Percentiles rank a stretch among this genome's conserved stretches.
These are phyloP conservation scores for Paralvinella palmiformis DNA, from an alignment of 1,140 invertebrate genomes.

Conservation along the genomic window DNA sequence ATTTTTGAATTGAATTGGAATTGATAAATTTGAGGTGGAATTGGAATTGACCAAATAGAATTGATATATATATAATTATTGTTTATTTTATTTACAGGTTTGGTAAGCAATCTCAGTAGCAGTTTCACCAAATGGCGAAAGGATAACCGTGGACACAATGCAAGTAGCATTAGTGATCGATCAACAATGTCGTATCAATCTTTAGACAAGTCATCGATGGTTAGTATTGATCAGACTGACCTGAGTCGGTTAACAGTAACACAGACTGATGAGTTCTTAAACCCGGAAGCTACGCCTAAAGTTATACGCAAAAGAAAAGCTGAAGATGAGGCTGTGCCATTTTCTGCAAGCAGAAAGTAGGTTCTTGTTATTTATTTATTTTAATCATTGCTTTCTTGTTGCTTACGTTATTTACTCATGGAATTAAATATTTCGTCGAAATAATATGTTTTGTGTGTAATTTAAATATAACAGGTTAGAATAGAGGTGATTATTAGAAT, in stretches of 20 bases:
- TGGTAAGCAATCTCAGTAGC: slow-evolving; percentile 40
- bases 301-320: slow-evolving; percentile 37
- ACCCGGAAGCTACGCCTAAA: slow-evolving; percentile 31
- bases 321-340: slow-evolving; percentile 29
- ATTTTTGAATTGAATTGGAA: too few relatives aligned
- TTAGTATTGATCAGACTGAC: neutral
- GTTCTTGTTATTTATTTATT: too few relatives aligned
- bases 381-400: too few relatives aligned
- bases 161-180: slow-evolving; percentile 25
- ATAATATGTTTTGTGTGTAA: too few relatives aligned
- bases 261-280: neutral
- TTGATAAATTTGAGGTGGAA: too few relatives aligned
- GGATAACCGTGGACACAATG: slow-evolving; percentile 28
- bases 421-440: too few relatives aligned
- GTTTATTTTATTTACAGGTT: slow-evolving; percentile 26
- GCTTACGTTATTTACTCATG: too few relatives aligned
- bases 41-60: too few relatives aligned
- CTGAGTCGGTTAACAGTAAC: neutral
- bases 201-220: neutral
- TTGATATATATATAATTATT: too few relatives aligned
- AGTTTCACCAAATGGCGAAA: slow-evolving; percentile 40
- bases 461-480: too few relatives aligned
- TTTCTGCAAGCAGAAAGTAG: slow-evolving; percentile 46
- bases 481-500: too few relatives aligned
- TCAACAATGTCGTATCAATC: slow-evolving; percentile 7